Evolutionary conservation across 1,140 invertebrate genomes (phyloP).

Genomic region (Cherax quadricarinatus): DNA sequence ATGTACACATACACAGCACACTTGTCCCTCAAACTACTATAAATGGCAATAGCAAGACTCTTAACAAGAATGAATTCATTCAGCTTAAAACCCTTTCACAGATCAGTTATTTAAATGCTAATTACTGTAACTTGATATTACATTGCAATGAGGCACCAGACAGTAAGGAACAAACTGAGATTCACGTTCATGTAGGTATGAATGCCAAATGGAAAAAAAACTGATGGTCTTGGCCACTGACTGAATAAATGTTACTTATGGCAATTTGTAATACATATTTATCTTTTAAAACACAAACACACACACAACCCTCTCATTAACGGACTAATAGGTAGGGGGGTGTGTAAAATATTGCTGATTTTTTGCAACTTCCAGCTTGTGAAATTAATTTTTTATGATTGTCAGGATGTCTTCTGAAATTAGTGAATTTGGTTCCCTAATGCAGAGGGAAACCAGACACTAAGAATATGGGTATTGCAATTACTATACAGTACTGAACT

Average conservation of each 20-base stretch:
- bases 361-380: too few relatives aligned
- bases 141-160: conserved; percentile 52
- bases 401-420: too few relatives aligned
- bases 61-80: conserved; percentile 45
- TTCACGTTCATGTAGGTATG: conserved; percentile 31
- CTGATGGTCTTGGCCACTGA: background rate
- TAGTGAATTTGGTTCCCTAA: too few relatives aligned
- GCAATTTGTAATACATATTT: background rate
- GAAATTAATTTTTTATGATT: too few relatives aligned
- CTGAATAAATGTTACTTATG: background rate
- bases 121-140: conserved; percentile 40
- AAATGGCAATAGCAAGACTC: conserved; percentile 61
- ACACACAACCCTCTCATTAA: too few relatives aligned
- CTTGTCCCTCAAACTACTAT: conserved; percentile 20
- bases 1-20: conserved; percentile 40
- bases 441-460: too few relatives aligned
- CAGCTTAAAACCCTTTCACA: conserved; percentile 13
- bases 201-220: background rate
- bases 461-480: too few relatives aligned
- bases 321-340: too few relatives aligned
- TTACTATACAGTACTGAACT: too few relatives aligned
- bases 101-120: conserved; percentile 49
- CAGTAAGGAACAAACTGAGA: conserved; percentile 53
- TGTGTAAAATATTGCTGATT: too few relatives aligned
- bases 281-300: background rate